Evolutionary conservation across 1,140 invertebrate species (phyloP).

Genomic region (Lordiphosa mommai): DNA sequence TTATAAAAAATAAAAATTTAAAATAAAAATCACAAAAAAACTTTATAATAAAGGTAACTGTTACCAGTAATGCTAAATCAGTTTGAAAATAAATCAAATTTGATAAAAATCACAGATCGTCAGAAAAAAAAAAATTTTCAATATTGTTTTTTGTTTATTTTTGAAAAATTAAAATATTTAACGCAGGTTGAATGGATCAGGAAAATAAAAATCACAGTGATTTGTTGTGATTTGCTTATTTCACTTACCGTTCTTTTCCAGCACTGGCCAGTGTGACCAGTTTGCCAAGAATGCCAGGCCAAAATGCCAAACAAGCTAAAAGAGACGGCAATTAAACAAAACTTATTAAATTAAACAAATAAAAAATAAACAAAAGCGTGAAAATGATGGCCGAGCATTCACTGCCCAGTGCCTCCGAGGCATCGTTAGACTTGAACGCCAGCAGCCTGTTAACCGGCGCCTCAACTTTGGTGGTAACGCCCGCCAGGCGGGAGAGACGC

Average conservation of each 20-base stretch:
- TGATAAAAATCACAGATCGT: no score
- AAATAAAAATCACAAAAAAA: no score
- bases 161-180: no score
- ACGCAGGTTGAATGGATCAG: no score
- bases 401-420: slow-evolving; percentile 38
- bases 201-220: no score
- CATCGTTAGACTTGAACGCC: slow-evolving; percentile 35
- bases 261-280: neutral
- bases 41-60: no score
- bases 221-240: no score
- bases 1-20: no score
- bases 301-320: slow-evolving; percentile 1
- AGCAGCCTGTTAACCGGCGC: slow-evolving; percentile 22
- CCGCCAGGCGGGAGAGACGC: slow-evolving; percentile 58
- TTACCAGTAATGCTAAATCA: no score
- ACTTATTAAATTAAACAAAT: neutral
- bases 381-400: slow-evolving; percentile 42
- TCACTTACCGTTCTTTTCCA: neutral
- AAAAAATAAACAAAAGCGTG: neutral
- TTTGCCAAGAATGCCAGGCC: neutral
- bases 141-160: no score
- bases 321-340: slow-evolving; percentile 3
- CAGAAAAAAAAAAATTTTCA: no score
- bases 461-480: slow-evolving; percentile 31
- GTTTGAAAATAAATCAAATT: no score